Evolutionary conservation across 64 coral and sea anemone genomes (phyloP).

Genomic region (Porites lutea): DNA sequence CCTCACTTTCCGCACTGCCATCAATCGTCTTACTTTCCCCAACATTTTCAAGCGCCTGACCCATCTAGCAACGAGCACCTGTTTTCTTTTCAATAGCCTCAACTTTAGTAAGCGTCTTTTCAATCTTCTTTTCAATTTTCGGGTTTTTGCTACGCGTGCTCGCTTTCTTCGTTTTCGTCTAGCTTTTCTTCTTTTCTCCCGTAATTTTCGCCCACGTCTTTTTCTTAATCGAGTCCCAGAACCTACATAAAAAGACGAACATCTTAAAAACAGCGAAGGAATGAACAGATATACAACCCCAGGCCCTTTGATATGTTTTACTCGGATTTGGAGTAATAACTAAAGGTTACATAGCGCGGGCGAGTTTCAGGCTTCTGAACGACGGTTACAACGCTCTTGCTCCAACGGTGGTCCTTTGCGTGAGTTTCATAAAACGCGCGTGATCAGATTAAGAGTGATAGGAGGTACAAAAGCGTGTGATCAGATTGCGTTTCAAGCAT

Average conservation of each 20-base stretch:
- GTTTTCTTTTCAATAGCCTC: slow-evolving; percentile 1
- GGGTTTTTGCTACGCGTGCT: neutral
- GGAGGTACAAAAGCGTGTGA: too few species aligned
- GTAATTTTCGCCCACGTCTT: neutral
- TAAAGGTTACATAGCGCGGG: too few species aligned
- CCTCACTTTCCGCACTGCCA: neutral
- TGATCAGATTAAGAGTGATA: too few species aligned
- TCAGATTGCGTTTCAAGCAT: too few species aligned
- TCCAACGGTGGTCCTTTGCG: too few species aligned
- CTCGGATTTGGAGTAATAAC: too few species aligned
- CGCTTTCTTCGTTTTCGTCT: slow-evolving; percentile 2
- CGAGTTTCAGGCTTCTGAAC: too few species aligned
- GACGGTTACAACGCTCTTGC: too few species aligned
- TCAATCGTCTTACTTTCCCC: neutral
- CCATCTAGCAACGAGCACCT: neutral
- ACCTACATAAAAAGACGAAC: neutral
- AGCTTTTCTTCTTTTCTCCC: neutral
- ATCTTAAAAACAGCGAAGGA: neutral
- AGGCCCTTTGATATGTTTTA: too few species aligned
- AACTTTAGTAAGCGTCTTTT: slow-evolving; percentile 5
- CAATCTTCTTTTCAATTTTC: slow-evolving; percentile 14
- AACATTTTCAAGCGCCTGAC: neutral
- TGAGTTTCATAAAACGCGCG: too few species aligned
- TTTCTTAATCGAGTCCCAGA: neutral
- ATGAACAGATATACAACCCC: neutral